Evolutionary conservation across 2,113 vertebrate species (phyloP).

Genomic region (Antechinus stuartii): DNA sequence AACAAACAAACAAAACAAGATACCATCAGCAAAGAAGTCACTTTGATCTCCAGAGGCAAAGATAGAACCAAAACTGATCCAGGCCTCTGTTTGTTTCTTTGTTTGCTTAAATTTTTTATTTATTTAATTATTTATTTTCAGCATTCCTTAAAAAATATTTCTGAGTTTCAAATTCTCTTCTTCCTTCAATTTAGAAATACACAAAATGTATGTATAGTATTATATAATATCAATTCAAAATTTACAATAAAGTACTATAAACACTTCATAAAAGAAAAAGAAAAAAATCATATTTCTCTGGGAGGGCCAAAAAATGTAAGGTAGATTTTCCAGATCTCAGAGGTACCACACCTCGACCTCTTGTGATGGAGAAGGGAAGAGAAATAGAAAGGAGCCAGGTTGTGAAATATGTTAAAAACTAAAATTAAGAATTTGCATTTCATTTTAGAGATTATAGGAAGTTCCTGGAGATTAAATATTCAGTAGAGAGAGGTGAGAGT

Average conservation of each 20-base stretch:
- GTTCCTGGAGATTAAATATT: neutral
- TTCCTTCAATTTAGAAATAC: neutral
- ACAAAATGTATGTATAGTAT: too few species aligned
- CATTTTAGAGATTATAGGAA: neutral
- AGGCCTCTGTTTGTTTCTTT: neutral
- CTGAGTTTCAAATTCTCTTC: neutral
- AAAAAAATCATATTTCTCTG: too few species aligned
- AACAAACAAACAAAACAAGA: neutral
- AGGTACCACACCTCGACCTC: too few species aligned
- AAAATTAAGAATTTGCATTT: neutral
- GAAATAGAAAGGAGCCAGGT: neutral
- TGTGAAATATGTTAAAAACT: neutral
- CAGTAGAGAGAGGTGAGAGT: neutral
- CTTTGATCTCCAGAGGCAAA: neutral
- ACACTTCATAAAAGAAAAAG: too few species aligned
- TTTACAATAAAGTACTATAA: too few species aligned
- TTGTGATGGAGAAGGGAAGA: too few species aligned
- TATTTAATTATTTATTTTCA: neutral
- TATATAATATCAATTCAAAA: too few species aligned
- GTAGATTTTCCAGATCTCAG: too few species aligned
- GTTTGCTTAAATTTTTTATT: neutral
- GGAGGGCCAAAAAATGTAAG: too few species aligned
- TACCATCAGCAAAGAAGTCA: neutral
- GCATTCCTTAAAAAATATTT: neutral
- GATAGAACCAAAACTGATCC: neutral